phyloP scores from a whole-genome alignment of 2,113 vertebrate species.

The Phocoena sinus region DNA sequence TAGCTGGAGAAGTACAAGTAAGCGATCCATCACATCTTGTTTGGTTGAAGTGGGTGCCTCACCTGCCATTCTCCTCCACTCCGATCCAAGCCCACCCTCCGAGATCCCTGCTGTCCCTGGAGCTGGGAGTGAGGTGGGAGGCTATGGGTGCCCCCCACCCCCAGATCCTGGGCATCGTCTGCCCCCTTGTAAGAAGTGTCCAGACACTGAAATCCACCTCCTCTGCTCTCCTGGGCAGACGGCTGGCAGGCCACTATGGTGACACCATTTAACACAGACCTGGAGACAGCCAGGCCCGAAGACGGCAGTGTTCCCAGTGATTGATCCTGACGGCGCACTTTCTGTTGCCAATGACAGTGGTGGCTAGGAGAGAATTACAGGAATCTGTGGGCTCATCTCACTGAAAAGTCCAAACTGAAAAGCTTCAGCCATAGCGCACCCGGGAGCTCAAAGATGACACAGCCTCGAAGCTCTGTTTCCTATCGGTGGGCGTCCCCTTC shows the following conservation, averaged over 20 bases:
- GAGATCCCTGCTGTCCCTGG: conserved; percentile 19
- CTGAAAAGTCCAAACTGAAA: not conserved
- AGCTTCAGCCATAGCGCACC: accelerated
- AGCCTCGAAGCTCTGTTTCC: not conserved
- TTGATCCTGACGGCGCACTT: not conserved
- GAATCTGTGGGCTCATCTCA: accelerated
- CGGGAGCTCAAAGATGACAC: accelerated
- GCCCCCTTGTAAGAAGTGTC: accelerated
- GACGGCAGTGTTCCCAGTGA: not conserved
- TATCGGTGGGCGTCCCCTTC: accelerated
- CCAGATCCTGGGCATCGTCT: accelerated
- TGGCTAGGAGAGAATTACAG: accelerated
- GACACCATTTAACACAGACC: not conserved
- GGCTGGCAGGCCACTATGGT: not conserved
- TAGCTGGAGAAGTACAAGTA: conserved; percentile 62
- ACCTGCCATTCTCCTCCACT: conserved; percentile 68
- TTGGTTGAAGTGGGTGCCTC: conserved; percentile 63
- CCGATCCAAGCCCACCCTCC: conserved; percentile 41
- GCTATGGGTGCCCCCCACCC: too few relatives aligned
- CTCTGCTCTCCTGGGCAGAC: not conserved
- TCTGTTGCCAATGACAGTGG: accelerated
- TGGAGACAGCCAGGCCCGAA: accelerated
- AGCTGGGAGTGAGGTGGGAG: conserved; percentile 41
- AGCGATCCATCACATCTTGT: conserved; percentile 63
- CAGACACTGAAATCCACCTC: accelerated